Evolutionary conservation across 2,113 vertebrate species (phyloP), one percentile per base, ranked within the genome.

Genomic region (Brachyhypopomus gauderio): DNA sequence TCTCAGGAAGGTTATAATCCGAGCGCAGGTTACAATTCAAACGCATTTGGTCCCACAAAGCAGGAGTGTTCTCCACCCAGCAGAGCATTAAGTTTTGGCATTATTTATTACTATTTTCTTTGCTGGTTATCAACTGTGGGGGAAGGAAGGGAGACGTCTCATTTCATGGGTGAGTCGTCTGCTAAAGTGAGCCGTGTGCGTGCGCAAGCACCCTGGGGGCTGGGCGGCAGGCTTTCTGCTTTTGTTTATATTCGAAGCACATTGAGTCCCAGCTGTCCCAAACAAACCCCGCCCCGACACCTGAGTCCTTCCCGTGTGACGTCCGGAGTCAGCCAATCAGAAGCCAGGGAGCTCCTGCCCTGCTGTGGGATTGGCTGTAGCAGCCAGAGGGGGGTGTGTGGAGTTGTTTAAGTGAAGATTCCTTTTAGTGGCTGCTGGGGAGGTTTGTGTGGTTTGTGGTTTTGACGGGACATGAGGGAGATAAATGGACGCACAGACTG

Each of bases 241-340:
- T 14, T 71, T 91, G 91, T 92, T 92, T 92, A 90, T 89, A 90
- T 89, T 87, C 85, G 67, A 83, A 66, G 79, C 88, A 91, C 82
- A 70, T 81, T 80, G 81, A 77, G 79, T 85, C 78, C 75, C 76
- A 59, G 69, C 58, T 79, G 52, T 83, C 77, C 79, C 89, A 88
- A 91, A 89, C 90, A 90, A 89, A 86, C 70, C 80, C 84, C 88
- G 71, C 87, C 89, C 83, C 74, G 89, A 88, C 90, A 89, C 83
- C 78, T 0, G 77, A 87, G 83, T 73, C 41, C 72, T 78, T 58
- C 79, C 78, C 55, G 34, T 80, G 69, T 87, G 83, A 88, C 80
- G 85, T 86, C 84, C 83, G 1, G 34, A 73, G 69, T 59, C 41
- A n/a, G 71, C 90, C 89, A 91, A 84, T 92, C 82, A 81, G 80